Evolutionary conservation across 2,797 vertebrate species (phyloP).

Genomic region (Philypnodon macrostomus): DNA sequence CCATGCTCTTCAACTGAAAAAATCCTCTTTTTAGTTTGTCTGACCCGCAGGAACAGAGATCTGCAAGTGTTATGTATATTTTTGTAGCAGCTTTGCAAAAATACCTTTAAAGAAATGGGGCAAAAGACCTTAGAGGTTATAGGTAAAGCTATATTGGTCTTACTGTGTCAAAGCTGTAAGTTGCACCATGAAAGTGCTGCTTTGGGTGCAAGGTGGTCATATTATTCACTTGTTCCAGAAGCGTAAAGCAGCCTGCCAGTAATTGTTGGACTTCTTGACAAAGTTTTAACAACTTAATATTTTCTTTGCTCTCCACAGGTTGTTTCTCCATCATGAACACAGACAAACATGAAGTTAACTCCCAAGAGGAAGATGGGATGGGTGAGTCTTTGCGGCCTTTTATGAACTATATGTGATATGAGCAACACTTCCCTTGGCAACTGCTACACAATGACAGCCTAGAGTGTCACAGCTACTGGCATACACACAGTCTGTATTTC

Average conservation of each 20-base stretch:
- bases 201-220: not conserved
- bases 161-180: slow-evolving; percentile 4
- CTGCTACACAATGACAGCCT: slow-evolving; percentile 1
- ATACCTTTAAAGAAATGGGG: slow-evolving; percentile 13
- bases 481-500: not conserved
- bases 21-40: slow-evolving; percentile 28
- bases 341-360: slow-evolving; percentile 39
- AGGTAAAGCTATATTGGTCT: not conserved
- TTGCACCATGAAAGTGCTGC: slow-evolving; percentile 5
- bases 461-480: slow-evolving; percentile 1
- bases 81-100: slow-evolving; percentile 32
- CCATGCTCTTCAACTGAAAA: slow-evolving; percentile 47
- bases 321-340: slow-evolving; percentile 48
- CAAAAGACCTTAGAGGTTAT: not conserved
- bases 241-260: not conserved
- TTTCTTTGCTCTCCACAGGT: slow-evolving; percentile 36
- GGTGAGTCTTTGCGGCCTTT: slow-evolving; percentile 52
- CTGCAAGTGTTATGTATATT: slow-evolving; percentile 35
- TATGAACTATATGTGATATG: too few relatives aligned
- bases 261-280: not conserved
- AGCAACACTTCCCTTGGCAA: slow-evolving; percentile 11
- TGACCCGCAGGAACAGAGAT: slow-evolving; percentile 48
- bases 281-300: not conserved
- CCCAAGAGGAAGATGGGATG: slow-evolving; percentile 41
- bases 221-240: not conserved